Percentiles rank a stretch among this genome's conserved stretches.
phyloP scores from a whole-genome alignment of 2,888 invertebrate species.

The Aspidapion aeneum region DNA sequence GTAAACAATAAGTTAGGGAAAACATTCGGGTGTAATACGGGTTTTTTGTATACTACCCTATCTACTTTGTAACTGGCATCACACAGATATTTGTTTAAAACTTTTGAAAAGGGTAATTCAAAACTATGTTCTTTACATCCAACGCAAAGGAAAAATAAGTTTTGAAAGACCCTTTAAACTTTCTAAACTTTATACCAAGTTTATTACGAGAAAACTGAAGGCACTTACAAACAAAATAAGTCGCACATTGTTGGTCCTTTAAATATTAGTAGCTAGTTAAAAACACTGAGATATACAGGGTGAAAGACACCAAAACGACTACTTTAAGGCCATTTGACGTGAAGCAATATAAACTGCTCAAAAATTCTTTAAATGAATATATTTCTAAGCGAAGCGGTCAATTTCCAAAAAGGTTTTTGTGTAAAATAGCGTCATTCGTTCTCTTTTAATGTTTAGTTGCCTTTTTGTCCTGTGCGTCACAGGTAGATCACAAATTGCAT shows the following conservation, averaged over 20 bases:
- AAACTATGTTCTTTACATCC: too few species aligned
- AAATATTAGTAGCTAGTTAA: neutral
- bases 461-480: too few species aligned
- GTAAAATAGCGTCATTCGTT: too few species aligned
- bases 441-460: too few species aligned
- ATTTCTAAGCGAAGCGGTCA: too few species aligned
- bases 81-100: neutral
- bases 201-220: neutral
- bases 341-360: too few species aligned
- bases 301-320: neutral
- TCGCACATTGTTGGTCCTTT: neutral
- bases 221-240: constrained; percentile 2
- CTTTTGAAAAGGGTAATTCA: too few species aligned
- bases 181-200: neutral
- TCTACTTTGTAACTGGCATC: neutral
- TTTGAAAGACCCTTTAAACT: neutral
- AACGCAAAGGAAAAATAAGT: too few species aligned
- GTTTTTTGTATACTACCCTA: neutral
- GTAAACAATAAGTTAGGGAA: neutral
- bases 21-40: neutral
- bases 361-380: too few species aligned
- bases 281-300: neutral
- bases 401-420: too few species aligned
- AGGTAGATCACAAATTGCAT: too few species aligned
- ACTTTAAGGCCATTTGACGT: too few species aligned